Evolutionary conservation across 2,888 invertebrate genomes (phyloP).

Genomic region (Abrostola triplasia): DNA sequence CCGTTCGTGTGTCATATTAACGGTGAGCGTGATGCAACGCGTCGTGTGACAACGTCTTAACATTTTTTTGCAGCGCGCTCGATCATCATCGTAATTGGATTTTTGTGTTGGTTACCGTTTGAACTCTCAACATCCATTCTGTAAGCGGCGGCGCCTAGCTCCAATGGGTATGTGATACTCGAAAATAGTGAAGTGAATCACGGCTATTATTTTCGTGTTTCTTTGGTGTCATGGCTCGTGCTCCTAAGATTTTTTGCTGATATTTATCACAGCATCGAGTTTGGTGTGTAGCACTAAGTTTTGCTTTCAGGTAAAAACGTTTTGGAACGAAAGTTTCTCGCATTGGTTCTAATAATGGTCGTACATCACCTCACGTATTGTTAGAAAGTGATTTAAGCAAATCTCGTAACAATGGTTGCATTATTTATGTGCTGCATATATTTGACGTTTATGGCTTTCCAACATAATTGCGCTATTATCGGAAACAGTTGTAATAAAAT

Average conservation of each 20-base stretch:
- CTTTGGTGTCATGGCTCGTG: slow-evolving; percentile 60
- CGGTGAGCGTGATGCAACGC: slow-evolving; percentile 73
- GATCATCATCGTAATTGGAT: slow-evolving; percentile 64
- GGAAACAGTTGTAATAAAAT: slow-evolving; percentile 47
- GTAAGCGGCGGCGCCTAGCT: slow-evolving; percentile 53
- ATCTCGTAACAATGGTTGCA: slow-evolving; percentile 53
- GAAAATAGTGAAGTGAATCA: slow-evolving; percentile 53
- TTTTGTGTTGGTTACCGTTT: slow-evolving; percentile 65
- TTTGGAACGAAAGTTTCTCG: slow-evolving; percentile 66
- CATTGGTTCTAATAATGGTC: slow-evolving; percentile 60
- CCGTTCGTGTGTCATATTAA: slow-evolving; percentile 65
- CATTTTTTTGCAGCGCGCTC: slow-evolving; percentile 60
- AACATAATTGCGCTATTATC: slow-evolving; percentile 57
- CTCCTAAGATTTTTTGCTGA: slow-evolving; percentile 65
- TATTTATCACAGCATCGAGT: slow-evolving; percentile 48
- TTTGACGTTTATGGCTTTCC: slow-evolving; percentile 44
- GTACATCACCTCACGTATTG: slow-evolving; percentile 69
- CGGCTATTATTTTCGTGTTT: slow-evolving; percentile 61
- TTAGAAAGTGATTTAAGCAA: slow-evolving; percentile 71
- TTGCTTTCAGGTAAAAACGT: slow-evolving; percentile 67
- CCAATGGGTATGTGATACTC: slow-evolving; percentile 44
- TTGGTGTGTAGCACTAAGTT: slow-evolving; percentile 58
- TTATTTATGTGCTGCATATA: slow-evolving; percentile 59
- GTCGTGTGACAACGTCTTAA: slow-evolving; percentile 68
- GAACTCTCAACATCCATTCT: slow-evolving; percentile 56